Evolutionary conservation across 23 tunicate species (phyloP).

Genomic region (Halocynthia roretzi): DNA sequence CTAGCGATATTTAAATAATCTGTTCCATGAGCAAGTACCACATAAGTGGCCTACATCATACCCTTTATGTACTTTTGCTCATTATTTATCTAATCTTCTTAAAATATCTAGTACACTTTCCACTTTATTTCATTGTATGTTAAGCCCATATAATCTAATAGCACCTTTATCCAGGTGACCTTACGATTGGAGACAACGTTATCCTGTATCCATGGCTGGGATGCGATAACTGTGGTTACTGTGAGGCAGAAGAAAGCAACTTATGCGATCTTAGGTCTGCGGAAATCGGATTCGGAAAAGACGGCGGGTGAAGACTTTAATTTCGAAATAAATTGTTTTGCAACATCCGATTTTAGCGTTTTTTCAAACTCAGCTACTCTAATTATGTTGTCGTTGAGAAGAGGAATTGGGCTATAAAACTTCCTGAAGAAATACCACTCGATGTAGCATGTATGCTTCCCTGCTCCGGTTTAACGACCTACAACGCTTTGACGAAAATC

Average conservation of each 20-base stretch:
- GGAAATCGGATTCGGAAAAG: constrained; percentile 5
- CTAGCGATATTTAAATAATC: no score
- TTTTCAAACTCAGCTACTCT: constrained; percentile 24
- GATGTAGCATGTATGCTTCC: constrained; percentile 82
- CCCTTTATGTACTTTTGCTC: no score
- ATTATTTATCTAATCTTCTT: no score
- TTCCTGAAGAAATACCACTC: constrained; percentile 53
- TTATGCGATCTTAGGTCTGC: neutral
- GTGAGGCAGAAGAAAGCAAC: constrained; percentile 5
- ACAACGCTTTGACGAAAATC: constrained; percentile 33
- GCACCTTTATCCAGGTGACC: neutral
- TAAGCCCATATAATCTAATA: neutral
- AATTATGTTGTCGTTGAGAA: constrained; percentile 40
- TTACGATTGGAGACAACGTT: constrained; percentile 46
- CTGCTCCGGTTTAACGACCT: constrained; percentile 74
- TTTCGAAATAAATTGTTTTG: neutral
- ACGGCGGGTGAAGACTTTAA: constrained; percentile 12
- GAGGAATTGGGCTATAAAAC: constrained; percentile 36
- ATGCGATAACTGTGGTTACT: constrained; percentile 30
- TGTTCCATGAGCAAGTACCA: no score
- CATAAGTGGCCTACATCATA: no score
- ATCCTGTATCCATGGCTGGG: constrained; percentile 51
- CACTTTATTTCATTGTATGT: neutral
- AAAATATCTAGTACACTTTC: no score
- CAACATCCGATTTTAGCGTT: neutral